Evolutionary conservation across 2,888 invertebrate species (phyloP).

Genomic region (Spodoptera picta): DNA sequence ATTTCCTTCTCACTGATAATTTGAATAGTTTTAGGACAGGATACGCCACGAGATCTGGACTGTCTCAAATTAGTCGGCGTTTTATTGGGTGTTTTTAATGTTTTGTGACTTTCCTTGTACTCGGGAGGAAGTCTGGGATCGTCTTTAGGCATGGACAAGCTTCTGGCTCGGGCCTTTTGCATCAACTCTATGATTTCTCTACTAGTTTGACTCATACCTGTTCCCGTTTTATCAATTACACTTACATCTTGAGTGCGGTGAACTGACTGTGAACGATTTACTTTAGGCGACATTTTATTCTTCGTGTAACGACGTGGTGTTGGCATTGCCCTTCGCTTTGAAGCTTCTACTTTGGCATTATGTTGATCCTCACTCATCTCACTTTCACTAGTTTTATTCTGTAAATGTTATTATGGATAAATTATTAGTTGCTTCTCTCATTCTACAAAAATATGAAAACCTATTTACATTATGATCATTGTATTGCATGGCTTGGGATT

Average conservation of each 20-base stretch:
- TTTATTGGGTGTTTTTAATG: conserved; percentile 87
- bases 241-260: conserved; percentile 80
- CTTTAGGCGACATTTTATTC: conserved; percentile 78
- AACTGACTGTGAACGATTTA: conserved; percentile 88
- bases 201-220: conserved; percentile 84
- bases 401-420: conserved; percentile 81
- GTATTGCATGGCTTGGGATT: conserved; percentile 59
- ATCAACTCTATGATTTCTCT: conserved; percentile 84
- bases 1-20: conserved; percentile 86
- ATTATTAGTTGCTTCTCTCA: conserved; percentile 75
- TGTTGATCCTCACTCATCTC: conserved; percentile 87
- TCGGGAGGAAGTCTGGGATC: conserved; percentile 77
- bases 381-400: conserved; percentile 89
- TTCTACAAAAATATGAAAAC: conserved; percentile 62
- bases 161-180: conserved; percentile 85
- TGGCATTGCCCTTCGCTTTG: conserved; percentile 79
- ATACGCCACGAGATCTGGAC: conserved; percentile 78
- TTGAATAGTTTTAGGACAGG: conserved; percentile 87
- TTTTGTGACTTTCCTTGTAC: conserved; percentile 78
- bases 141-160: conserved; percentile 86
- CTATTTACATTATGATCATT: conserved; percentile 67
- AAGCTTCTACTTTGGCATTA: conserved; percentile 62
- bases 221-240: conserved; percentile 76
- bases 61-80: conserved; percentile 78
- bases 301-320: conserved; percentile 81